These are phyloP conservation scores for Perodicticus potto DNA, from an alignment of 2,797 vertebrate species.

Conservation along the genomic window DNA sequence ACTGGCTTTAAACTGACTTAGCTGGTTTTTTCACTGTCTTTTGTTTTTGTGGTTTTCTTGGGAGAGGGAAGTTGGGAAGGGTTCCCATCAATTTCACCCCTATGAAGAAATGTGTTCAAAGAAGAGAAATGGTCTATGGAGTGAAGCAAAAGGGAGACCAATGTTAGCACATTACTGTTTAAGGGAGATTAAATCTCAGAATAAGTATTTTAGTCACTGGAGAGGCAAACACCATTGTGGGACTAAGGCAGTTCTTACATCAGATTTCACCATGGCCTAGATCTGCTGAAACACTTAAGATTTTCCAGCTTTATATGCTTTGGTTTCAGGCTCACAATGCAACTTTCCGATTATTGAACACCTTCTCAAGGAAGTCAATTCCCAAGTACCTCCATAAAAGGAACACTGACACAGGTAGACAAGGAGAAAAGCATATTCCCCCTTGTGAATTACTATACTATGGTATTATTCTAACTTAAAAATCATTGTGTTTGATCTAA, in stretches of 20 bases:
- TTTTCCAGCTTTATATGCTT: not conserved
- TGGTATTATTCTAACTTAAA: not conserved
- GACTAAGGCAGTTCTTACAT: slow-evolving; percentile 1
- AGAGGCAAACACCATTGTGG: not conserved
- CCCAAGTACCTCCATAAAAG: slow-evolving; percentile 11
- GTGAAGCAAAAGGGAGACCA: slow-evolving; percentile 25
- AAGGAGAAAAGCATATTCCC: not conserved
- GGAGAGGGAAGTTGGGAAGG: not conserved
- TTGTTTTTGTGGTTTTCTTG: slow-evolving; percentile 18
- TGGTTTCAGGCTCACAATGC: slow-evolving; percentile 23
- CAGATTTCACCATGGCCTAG: slow-evolving; percentile 30
- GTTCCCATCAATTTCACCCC: not conserved
- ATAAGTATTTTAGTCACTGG: not conserved
- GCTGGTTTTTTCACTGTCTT: not conserved
- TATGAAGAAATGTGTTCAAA: slow-evolving; percentile 48
- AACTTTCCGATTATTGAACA: slow-evolving; percentile 52
- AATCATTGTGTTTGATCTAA: not conserved
- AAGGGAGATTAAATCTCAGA: slow-evolving; percentile 12
- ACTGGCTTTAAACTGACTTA: slow-evolving; percentile 6
- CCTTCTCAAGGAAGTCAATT: slow-evolving; percentile 5
- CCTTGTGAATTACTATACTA: slow-evolving; percentile 10
- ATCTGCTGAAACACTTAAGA: slow-evolving; percentile 56
- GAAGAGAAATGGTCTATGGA: slow-evolving; percentile 21
- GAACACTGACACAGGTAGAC: not conserved
- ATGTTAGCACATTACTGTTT: slow-evolving; percentile 12